Conservation (phyloP, 2,113 vertebrate genomes). For the Saguinus midas region DNA sequence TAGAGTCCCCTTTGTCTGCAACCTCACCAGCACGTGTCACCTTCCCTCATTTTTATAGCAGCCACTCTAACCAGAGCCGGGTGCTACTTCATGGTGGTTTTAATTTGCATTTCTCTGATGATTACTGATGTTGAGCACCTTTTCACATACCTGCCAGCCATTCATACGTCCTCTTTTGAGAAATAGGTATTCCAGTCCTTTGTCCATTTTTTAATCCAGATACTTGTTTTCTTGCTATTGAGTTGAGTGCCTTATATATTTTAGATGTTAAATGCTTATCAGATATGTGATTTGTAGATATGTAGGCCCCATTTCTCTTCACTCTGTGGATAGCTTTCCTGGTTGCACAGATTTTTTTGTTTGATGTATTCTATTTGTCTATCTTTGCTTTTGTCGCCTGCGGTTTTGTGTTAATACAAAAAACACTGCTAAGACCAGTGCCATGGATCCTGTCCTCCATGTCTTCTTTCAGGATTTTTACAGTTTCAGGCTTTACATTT, state of each 20-base stretch:
- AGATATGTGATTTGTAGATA: not conserved
- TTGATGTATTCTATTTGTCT: not conserved
- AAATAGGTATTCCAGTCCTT: not conserved
- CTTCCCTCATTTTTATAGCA: not conserved
- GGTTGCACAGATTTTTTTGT: not conserved
- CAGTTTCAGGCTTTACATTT: not conserved
- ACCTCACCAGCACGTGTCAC: not conserved
- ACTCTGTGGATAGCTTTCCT: not conserved
- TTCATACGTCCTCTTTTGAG: not conserved
- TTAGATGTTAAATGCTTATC: not conserved
- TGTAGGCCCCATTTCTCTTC: not conserved
- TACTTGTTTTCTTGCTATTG: not conserved
- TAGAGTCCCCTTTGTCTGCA: not conserved
- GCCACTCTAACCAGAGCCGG: too few species aligned
- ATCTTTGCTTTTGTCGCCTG: not conserved
- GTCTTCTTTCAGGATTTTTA: not conserved
- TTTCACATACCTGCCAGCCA: not conserved
- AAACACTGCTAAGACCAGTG: not conserved
- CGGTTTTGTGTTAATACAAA: not conserved
- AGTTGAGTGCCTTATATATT: not conserved
- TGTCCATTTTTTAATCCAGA: not conserved
- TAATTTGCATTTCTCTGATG: not conserved
- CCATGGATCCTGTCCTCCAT: not conserved
- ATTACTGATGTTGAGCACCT: not conserved
- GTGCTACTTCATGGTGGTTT: not conserved